Percentiles rank a stretch among this genome's conserved stretches.
Evolutionary conservation across 92 coral and sea anemone genomes (phyloP).

Genomic region (Epizoanthus illoricatus): DNA sequence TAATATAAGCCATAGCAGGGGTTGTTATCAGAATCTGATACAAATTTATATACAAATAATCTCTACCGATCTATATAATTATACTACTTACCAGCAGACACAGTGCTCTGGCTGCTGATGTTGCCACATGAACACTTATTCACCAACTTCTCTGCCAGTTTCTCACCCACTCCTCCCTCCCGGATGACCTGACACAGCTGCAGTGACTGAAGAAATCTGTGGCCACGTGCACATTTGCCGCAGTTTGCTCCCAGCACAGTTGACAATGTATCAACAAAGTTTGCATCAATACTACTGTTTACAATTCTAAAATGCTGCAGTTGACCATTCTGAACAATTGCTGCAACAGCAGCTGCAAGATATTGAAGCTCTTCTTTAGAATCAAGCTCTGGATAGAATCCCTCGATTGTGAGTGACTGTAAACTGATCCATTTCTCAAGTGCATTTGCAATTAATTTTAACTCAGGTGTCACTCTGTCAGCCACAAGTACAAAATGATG

Average conservation of each 20-base stretch:
- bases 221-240: background rate
- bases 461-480: background rate
- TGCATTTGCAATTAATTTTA: background rate
- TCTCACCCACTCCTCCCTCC: background rate
- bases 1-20: no score
- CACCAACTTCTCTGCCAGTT: background rate
- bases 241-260: constrained; percentile 25
- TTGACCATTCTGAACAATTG: constrained; percentile 2
- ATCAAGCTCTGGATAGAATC: background rate
- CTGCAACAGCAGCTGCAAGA: background rate
- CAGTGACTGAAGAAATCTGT: constrained; percentile 17
- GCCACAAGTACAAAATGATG: constrained; percentile 15
- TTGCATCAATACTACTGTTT: background rate
- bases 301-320: background rate
- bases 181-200: background rate
- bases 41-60: no score
- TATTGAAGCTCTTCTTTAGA: background rate
- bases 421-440: background rate
- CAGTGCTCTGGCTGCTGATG: no score
- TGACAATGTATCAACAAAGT: background rate
- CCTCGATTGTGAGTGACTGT: background rate
- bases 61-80: no score
- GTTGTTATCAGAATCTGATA: no score
- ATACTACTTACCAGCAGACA: no score
- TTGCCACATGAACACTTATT: constrained; percentile 6